These are phyloP conservation scores for Otis tarda DNA, from an alignment of 2,113 vertebrate species.

Conservation along the genomic window DNA sequence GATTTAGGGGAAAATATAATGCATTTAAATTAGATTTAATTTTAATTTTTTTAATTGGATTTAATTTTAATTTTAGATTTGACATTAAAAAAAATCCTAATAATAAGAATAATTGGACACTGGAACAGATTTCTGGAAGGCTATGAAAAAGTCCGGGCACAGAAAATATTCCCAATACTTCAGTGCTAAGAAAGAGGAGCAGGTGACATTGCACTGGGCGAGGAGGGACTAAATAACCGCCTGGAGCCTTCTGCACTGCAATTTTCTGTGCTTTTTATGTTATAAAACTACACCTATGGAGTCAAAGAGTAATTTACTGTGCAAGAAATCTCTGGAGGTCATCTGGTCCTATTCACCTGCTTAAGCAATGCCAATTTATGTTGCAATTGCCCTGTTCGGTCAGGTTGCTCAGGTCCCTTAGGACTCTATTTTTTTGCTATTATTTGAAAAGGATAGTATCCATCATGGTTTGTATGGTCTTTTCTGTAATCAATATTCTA, in stretches of 20 bases:
- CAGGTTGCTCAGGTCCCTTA: not conserved
- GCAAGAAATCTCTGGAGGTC: not conserved
- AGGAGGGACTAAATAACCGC: not conserved
- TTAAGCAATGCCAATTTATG: not conserved
- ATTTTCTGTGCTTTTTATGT: not conserved
- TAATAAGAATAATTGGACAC: not conserved
- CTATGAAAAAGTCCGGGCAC: not conserved
- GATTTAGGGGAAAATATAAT: not conserved
- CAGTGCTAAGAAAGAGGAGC: not conserved
- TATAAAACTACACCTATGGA: not conserved
- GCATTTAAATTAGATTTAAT: not conserved
- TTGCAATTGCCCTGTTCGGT: not conserved
- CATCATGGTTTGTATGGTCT: not conserved
- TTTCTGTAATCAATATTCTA: not conserved
- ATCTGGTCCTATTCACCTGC: not conserved
- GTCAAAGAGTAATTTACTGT: not conserved
- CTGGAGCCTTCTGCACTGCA: not conserved
- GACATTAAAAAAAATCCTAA: not conserved
- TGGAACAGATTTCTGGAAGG: not conserved
- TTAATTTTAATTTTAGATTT: not conserved
- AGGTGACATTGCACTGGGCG: not conserved
- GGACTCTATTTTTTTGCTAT: not conserved
- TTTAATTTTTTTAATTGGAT: too few species aligned
- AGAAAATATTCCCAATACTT: not conserved
- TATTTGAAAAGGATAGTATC: not conserved